These are phyloP conservation scores for Rhizoglyphus robini DNA, from an alignment of 1,140 invertebrate species.

Conservation along the genomic window DNA sequence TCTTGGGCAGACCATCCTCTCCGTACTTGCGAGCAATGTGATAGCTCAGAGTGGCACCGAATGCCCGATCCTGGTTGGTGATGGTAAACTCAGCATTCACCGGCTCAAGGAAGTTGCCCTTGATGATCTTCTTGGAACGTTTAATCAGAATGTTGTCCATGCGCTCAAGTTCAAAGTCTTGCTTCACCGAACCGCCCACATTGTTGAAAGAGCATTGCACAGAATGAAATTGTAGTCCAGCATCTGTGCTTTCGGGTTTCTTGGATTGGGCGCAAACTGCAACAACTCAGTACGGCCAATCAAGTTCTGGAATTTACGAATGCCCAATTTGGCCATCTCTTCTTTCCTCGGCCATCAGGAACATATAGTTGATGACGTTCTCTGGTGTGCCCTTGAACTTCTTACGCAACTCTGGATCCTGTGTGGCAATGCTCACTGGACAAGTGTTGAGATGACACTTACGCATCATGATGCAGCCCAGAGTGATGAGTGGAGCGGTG, in stretches of 20 bases:
- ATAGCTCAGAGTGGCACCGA: slow-evolving; percentile 84
- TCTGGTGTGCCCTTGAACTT: slow-evolving; percentile 97
- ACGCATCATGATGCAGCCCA: slow-evolving; percentile 98
- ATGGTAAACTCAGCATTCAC: slow-evolving; percentile 66
- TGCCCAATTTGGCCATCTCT: slow-evolving; percentile 78
- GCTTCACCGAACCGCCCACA: slow-evolving; percentile 62
- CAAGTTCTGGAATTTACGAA: slow-evolving; percentile 76
- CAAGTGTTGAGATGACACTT: slow-evolving; percentile 99
- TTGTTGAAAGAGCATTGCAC: slow-evolving; percentile 78
- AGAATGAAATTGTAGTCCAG: slow-evolving; percentile 72
- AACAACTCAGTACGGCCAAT: slow-evolving; percentile 85
- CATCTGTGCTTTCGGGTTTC: slow-evolving; percentile 63
- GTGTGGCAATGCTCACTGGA: slow-evolving; percentile 94
- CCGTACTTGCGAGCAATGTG: slow-evolving; percentile 79
- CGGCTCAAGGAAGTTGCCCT: slow-evolving; percentile 42
- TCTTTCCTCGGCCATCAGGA: slow-evolving; percentile 89
- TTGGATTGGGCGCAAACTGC: slow-evolving; percentile 35
- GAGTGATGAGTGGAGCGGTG: slow-evolving; percentile 89
- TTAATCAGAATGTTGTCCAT: slow-evolving; percentile 73
- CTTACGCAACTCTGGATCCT: slow-evolving; percentile 79
- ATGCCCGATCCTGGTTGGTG: slow-evolving; percentile 79
- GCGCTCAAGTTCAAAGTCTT: slow-evolving; percentile 82
- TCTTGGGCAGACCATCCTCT: slow-evolving; percentile 67
- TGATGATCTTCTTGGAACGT: slow-evolving; percentile 54
- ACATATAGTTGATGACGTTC: slow-evolving; percentile 93